Evolutionary conservation across 2,113 vertebrate species (phyloP).

Genomic region (Sorex araneus): DNA sequence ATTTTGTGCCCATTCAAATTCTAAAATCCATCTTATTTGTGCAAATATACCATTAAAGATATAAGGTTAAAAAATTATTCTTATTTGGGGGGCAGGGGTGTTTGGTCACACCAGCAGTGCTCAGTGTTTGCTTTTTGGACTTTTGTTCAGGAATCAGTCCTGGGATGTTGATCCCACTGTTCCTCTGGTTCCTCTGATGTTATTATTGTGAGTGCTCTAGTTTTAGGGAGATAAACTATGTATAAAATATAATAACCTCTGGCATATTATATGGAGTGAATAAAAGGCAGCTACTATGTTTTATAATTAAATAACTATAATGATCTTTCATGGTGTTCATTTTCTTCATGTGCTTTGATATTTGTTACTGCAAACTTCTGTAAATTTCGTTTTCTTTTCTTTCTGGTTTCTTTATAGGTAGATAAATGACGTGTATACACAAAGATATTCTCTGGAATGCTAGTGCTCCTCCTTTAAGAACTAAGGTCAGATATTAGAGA

Average conservation of each 20-base stretch:
- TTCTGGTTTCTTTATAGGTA: not conserved
- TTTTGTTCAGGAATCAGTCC: too few species aligned
- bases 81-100: not conserved
- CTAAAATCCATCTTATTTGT: not conserved
- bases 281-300: not conserved
- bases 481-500: not conserved
- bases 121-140: too few species aligned
- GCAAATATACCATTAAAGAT: not conserved
- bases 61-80: not conserved
- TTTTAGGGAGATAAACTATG: not conserved
- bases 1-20: not conserved
- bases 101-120: too few species aligned
- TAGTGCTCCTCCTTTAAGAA: not conserved
- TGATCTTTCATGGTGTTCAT: not conserved
- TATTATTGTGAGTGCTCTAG: too few species aligned
- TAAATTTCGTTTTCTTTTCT: not conserved
- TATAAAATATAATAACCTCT: not conserved
- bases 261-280: too few species aligned
- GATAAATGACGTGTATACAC: too few species aligned
- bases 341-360: not conserved
- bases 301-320: too few species aligned
- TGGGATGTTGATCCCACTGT: not conserved
- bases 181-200: conserved; percentile 1
- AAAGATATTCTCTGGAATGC: not conserved
- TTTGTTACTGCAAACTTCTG: not conserved